These are phyloP conservation scores for Panagrolaimus sp. DNA, from an alignment of 1,140 invertebrate genomes.

Conservation along the genomic window DNA sequence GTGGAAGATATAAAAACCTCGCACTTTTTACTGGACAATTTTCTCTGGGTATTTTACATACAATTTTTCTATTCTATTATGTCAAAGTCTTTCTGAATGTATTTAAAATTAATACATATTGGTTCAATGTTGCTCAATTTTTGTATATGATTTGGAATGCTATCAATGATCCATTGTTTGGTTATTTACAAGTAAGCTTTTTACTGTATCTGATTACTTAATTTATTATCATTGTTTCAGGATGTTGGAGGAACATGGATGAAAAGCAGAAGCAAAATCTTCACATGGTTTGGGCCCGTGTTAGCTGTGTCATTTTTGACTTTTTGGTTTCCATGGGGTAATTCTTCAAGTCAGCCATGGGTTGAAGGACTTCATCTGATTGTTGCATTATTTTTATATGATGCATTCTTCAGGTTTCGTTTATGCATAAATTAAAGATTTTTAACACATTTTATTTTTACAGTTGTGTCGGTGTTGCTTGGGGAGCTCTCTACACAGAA, in stretches of 20 bases:
- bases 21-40: conserved; percentile 48
- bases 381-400: conserved; percentile 61
- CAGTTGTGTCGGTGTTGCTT: conserved; percentile 59
- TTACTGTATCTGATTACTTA: conserved; percentile 41
- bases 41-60: conserved; percentile 44
- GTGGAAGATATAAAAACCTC: conserved; percentile 24
- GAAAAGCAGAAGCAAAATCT: conserved; percentile 57
- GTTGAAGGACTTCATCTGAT: conserved; percentile 61
- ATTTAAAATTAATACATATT: conserved; percentile 61
- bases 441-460: conserved; percentile 24
- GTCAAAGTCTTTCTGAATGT: conserved; percentile 61
- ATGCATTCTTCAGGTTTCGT: conserved; percentile 61
- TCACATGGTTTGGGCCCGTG: conserved; percentile 61
- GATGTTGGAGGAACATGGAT: conserved; percentile 54
- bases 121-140: conserved; percentile 62
- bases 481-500: conserved; percentile 61
- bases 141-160: conserved; percentile 63
- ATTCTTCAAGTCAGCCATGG: conserved; percentile 32
- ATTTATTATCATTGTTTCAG: conserved; percentile 26
- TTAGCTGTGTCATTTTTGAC: conserved; percentile 61
- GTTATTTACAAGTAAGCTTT: conserved; percentile 52
- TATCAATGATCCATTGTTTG: conserved; percentile 63
- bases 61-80: conserved; percentile 54
- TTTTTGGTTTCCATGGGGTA: conserved; percentile 61
- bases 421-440: conserved; percentile 1